Conservation (phyloP, 2,113 vertebrate genomes). For the Oreochromis spilurus region DNA sequence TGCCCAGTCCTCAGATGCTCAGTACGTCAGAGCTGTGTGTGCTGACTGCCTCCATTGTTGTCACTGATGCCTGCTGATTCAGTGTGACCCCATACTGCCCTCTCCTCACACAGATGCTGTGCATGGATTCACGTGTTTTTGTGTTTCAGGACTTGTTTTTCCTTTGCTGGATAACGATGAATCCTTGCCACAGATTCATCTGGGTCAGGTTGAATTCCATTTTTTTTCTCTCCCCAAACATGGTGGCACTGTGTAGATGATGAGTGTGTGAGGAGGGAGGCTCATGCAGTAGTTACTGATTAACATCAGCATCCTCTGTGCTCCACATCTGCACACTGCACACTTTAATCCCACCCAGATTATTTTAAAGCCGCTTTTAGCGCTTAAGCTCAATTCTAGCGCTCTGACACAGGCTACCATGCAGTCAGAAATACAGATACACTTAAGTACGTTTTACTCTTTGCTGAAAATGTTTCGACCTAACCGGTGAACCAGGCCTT, state of each 20-base stretch:
- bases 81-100: not conserved
- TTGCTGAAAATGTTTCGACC: not conserved
- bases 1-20: not conserved
- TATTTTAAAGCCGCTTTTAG: constrained; percentile 72
- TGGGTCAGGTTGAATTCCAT: constrained; percentile 8
- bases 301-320: constrained; percentile 20
- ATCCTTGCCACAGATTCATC: constrained; percentile 1
- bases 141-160: not conserved
- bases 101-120: not conserved
- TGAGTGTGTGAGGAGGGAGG: not conserved
- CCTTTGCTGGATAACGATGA: not conserved
- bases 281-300: constrained; percentile 1
- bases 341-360: constrained; percentile 70
- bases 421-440: constrained; percentile 13
- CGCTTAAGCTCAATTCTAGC: constrained; percentile 63
- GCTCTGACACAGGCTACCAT: constrained; percentile 25
- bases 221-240: not conserved
- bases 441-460: not conserved
- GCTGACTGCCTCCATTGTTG: not conserved
- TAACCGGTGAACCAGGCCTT: not conserved
- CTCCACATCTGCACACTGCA: constrained; percentile 34
- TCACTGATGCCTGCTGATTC: not conserved
- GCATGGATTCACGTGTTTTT: not conserved
- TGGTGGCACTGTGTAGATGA: not conserved
- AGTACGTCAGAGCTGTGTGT: not conserved